Conservation (phyloP, 2,797 vertebrate genomes). For the Leuciscus waleckii region DNA sequence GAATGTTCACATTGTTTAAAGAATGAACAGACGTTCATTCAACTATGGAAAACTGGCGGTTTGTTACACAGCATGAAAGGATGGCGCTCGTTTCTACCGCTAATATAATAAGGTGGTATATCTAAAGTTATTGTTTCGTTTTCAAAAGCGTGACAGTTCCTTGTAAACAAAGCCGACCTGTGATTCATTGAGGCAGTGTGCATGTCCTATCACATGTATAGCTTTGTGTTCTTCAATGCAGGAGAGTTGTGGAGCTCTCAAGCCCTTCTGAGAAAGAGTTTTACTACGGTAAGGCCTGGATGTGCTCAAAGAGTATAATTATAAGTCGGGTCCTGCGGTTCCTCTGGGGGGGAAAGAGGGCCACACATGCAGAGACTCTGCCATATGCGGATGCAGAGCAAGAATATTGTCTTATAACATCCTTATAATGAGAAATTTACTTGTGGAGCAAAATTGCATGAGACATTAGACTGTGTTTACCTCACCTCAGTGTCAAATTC, state of each 20-base stretch:
- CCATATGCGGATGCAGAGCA: slow-evolving; percentile 2
- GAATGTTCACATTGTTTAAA: slow-evolving; percentile 22
- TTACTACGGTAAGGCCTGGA: slow-evolving; percentile 16
- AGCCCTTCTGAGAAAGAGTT: neutral
- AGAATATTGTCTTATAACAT: neutral
- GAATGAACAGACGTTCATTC: slow-evolving; percentile 2
- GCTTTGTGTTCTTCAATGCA: neutral
- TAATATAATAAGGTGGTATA: slow-evolving; percentile 23
- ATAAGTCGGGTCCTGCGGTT: slow-evolving; percentile 38
- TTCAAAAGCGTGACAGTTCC: slow-evolving; percentile 7
- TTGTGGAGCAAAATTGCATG: neutral
- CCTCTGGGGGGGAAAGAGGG: neutral
- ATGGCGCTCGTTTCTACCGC: neutral
- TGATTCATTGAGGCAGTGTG: slow-evolving; percentile 6
- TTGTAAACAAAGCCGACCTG: neutral
- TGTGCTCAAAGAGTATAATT: slow-evolving; percentile 38
- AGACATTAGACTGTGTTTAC: neutral
- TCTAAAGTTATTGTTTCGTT: slow-evolving; percentile 20
- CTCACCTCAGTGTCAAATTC: neutral
- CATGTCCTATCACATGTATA: neutral
- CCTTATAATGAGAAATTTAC: neutral
- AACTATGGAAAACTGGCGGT: neutral
- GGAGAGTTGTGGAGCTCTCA: neutral
- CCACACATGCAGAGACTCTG: slow-evolving; percentile 31
- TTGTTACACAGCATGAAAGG: slow-evolving; percentile 8